Conservation (phyloP, 1,140 invertebrate species). For the Drosophila dunni region DNA sequence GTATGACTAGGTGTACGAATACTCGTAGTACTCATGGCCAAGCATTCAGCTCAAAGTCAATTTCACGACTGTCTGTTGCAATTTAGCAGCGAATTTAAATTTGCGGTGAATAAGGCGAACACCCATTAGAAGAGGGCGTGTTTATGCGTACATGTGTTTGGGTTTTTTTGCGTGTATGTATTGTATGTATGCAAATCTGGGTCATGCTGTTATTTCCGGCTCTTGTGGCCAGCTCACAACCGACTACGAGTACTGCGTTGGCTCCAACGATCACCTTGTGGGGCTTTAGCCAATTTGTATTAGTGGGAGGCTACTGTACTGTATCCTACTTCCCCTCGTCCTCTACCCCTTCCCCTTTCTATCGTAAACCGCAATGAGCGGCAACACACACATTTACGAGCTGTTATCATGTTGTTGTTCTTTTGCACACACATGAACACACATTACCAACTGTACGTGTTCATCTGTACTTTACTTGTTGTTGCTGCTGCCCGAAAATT, state of each 20-base stretch:
- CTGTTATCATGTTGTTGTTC: conserved; percentile 55
- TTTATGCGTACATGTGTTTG: conserved; percentile 45
- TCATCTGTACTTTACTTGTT: conserved; percentile 7
- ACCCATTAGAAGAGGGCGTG: conserved; percentile 3
- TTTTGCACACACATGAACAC: conserved; percentile 1
- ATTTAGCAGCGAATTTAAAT: conserved; percentile 46
- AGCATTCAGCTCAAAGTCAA: conserved; percentile 1
- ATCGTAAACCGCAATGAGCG: conserved; percentile 60
- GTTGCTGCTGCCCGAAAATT: conserved; percentile 53
- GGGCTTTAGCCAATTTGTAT: conserved; percentile 66
- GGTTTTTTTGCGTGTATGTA: conserved; percentile 3
- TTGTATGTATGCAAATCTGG: conserved; percentile 59
- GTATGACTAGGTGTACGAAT: neutral
- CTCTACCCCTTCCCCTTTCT: neutral
- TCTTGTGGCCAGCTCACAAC: conserved; percentile 59
- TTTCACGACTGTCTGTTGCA: conserved; percentile 41
- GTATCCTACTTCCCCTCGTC: neutral
- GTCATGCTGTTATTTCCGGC: conserved; percentile 77
- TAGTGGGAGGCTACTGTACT: conserved; percentile 28
- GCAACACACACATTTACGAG: conserved; percentile 61
- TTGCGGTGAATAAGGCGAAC: conserved; percentile 36
- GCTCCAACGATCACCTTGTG: conserved; percentile 61
- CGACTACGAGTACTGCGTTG: conserved; percentile 35
- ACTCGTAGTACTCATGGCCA: conserved; percentile 10
- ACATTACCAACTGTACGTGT: neutral